Percentiles rank a stretch among this genome's conserved stretches.
Evolutionary conservation across 1,140 invertebrate genomes (phyloP).

Genomic region (Cydia pomonella): DNA sequence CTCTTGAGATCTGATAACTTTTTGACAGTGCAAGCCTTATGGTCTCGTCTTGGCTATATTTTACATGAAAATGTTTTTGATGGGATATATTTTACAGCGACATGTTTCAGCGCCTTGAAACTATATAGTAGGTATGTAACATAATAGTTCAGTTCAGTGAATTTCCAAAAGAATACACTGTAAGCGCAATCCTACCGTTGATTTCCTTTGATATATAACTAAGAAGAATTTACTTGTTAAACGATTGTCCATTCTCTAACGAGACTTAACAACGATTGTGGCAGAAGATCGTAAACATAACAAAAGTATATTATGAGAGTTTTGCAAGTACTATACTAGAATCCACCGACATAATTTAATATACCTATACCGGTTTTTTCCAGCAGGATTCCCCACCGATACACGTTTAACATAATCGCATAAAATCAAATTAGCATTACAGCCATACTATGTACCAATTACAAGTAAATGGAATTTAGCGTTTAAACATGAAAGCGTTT

Average conservation of each 20-base stretch:
- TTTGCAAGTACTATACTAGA: background rate
- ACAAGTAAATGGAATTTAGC: conserved; percentile 40
- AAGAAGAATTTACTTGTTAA: background rate
- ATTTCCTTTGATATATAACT: conserved; percentile 6
- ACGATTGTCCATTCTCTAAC: background rate
- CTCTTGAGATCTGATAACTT: no score
- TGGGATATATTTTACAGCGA: no score
- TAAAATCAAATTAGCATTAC: conserved; percentile 32
- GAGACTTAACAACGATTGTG: background rate
- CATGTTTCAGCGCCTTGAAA: background rate
- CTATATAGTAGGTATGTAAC: background rate
- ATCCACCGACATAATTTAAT: no score
- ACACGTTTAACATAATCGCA: conserved; percentile 14
- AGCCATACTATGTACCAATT: conserved; percentile 7
- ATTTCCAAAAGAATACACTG: conserved; percentile 8
- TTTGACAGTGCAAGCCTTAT: no score
- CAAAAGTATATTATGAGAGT: background rate
- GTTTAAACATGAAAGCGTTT: conserved; percentile 40
- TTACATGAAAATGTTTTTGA: no score
- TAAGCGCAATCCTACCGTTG: background rate
- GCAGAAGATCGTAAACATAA: background rate
- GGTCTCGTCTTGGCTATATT: no score
- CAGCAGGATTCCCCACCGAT: background rate
- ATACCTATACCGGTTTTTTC: background rate
- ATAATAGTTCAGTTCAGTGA: conserved; percentile 8